These are phyloP conservation scores for Campoplex nolae DNA, from an alignment of 2,888 invertebrate species.

Conservation along the genomic window DNA sequence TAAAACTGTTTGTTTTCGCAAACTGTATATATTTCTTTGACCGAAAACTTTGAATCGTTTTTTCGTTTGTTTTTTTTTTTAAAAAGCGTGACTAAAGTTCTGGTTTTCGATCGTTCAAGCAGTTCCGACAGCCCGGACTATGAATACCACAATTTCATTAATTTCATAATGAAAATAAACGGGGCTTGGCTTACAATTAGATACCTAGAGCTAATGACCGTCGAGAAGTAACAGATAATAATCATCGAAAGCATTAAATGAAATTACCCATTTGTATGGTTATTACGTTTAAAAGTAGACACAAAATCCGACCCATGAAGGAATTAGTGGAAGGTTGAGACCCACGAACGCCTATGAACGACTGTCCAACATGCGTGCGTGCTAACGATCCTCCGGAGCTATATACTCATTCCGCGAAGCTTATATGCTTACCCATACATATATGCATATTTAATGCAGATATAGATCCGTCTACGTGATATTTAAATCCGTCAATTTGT, in stretches of 20 bases:
- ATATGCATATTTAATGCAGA: conserved; percentile 24
- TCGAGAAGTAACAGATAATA: not conserved
- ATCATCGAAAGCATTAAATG: not conserved
- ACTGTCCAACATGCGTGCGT: conserved; percentile 30
- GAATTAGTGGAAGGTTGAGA: not conserved
- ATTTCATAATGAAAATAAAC: not conserved
- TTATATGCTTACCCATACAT: conserved; percentile 40
- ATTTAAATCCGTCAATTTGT: not conserved
- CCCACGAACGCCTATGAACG: not conserved
- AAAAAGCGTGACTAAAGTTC: not conserved
- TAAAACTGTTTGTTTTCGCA: no score
- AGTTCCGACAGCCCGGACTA: not conserved
- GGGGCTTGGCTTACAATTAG: not conserved
- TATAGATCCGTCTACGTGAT: not conserved
- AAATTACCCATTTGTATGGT: not conserved
- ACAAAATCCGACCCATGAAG: not conserved
- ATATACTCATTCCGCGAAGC: conserved; percentile 24
- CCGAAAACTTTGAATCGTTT: not conserved
- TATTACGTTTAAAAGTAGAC: not conserved
- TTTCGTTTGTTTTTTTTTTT: not conserved
- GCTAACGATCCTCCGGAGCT: not conserved
- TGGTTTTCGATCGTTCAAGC: not conserved
- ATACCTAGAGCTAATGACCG: not conserved
- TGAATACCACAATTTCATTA: not conserved
- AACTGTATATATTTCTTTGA: not conserved